Percentiles rank a stretch among this genome's conserved stretches.
These are phyloP conservation scores for Sycophaga agraensis DNA, from an alignment of 1,140 invertebrate genomes.

Conservation along the genomic window DNA sequence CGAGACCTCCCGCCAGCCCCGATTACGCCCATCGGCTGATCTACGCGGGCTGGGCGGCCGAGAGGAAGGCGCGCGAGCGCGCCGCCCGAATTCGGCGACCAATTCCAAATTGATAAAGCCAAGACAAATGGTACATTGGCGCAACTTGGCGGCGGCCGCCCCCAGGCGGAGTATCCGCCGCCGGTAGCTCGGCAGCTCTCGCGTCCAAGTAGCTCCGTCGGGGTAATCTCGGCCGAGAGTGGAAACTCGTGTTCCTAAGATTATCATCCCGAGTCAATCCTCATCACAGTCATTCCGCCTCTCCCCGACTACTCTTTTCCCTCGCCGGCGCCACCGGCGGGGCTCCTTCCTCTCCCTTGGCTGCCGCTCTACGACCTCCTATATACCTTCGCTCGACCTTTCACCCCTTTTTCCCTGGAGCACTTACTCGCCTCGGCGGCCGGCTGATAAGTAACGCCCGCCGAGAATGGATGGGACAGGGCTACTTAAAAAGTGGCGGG, in stretches of 20 bases:
- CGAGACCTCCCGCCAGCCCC: no score
- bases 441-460: conserved; percentile 11
- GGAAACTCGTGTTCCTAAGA: conserved; percentile 57
- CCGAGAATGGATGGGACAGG: neutral
- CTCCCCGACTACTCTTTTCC: neutral
- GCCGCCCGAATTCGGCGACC: no score
- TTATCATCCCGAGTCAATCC: conserved; percentile 58
- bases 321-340: neutral
- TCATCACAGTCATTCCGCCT: conserved; percentile 45
- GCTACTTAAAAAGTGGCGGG: neutral
- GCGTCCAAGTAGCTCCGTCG: neutral
- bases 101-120: no score
- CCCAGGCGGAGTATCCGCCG: no score
- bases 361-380: no score
- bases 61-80: no score
- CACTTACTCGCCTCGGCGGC: conserved; percentile 14
- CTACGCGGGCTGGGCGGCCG: no score
- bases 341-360: neutral
- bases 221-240: conserved; percentile 38
- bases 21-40: no score
- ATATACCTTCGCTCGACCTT: neutral
- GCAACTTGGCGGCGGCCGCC: no score
- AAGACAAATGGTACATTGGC: no score
- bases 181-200: neutral
- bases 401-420: conserved; percentile 13